A percentile compares a stretch with the other conserved stretches of the same genome.
Evolutionary conservation across 2,113 vertebrate species (phyloP).

Genomic region (Rhinopithecus roxellana): DNA sequence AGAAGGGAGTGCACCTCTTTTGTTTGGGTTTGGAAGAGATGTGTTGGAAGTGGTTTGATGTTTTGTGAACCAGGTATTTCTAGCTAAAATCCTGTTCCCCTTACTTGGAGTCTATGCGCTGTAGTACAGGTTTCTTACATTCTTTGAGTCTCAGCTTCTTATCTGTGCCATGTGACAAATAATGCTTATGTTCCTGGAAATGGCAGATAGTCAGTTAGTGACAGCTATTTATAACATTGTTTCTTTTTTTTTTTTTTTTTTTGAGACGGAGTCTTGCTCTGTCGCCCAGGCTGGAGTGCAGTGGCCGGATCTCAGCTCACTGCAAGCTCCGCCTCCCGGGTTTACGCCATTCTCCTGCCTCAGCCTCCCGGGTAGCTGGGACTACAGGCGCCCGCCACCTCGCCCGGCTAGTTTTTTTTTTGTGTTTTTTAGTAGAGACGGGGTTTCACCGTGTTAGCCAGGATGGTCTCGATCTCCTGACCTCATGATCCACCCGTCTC

Average conservation of each 20-base stretch:
- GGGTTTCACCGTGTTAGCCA: too few species aligned
- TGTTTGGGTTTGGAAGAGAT: slow-evolving; percentile 46
- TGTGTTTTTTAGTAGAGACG: too few species aligned
- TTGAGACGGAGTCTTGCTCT: too few species aligned
- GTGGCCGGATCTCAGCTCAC: too few species aligned
- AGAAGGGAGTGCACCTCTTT: slow-evolving; percentile 47
- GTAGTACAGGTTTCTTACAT: neutral
- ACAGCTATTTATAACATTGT: neutral
- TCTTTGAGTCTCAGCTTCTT: neutral
- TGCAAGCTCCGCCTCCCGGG: too few species aligned
- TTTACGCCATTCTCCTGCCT: too few species aligned
- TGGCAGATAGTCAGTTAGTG: slow-evolving; percentile 7
- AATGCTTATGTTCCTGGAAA: neutral
- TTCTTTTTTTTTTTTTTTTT: neutral
- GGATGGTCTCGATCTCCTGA: too few species aligned
- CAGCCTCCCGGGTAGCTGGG: too few species aligned
- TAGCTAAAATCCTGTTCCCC: neutral
- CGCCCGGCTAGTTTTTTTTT: too few species aligned
- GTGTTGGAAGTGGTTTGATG: neutral
- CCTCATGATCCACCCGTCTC: too few species aligned
- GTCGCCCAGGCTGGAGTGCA: too few species aligned
- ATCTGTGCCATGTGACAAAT: neutral
- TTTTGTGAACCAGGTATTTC: neutral
- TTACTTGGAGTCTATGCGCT: neutral
- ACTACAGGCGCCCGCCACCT: too few species aligned